These are phyloP conservation scores for Chlamydotis undulata DNA, from an alignment of 2,113 vertebrate species.

Conservation along the genomic window DNA sequence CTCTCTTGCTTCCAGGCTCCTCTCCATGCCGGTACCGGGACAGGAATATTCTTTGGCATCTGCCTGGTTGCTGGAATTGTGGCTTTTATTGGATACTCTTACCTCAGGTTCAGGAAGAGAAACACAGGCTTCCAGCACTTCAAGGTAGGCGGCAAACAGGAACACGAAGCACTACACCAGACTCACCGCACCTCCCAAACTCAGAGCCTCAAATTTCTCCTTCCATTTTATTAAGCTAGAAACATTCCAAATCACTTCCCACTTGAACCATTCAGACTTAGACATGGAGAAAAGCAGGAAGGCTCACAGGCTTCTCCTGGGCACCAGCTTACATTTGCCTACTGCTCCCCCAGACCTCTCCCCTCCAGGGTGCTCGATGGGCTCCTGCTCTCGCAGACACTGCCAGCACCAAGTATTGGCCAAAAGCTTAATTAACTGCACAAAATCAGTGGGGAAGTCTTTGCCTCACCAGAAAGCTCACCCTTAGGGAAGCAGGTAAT, in stretches of 20 bases:
- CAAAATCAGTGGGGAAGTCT: neutral
- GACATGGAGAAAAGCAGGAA: neutral
- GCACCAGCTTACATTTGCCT: neutral
- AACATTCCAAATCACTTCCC: neutral
- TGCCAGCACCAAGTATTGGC: neutral
- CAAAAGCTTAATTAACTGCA: neutral
- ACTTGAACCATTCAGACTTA: neutral
- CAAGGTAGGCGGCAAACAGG: constrained; percentile 74
- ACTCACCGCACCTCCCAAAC: neutral
- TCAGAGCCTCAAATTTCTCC: neutral
- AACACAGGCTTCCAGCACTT: constrained; percentile 86
- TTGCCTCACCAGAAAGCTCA: neutral
- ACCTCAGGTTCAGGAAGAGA: constrained; percentile 81
- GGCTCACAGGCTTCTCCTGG: neutral
- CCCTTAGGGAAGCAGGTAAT: neutral
- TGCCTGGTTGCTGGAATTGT: constrained; percentile 65
- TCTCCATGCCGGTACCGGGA: constrained; percentile 74
- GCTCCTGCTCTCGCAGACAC: neutral
- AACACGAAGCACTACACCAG: neutral
- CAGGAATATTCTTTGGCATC: constrained; percentile 81
- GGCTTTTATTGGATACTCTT: constrained; percentile 79
- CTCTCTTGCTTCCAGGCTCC: constrained; percentile 50
- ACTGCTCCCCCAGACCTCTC: neutral
- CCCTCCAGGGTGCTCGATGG: accelerated
- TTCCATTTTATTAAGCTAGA: neutral